Percentiles rank a stretch among this genome's conserved stretches.
These are phyloP conservation scores for Poecilobothrus nobilitatus DNA, from an alignment of 2,888 invertebrate genomes.

Conservation along the genomic window DNA sequence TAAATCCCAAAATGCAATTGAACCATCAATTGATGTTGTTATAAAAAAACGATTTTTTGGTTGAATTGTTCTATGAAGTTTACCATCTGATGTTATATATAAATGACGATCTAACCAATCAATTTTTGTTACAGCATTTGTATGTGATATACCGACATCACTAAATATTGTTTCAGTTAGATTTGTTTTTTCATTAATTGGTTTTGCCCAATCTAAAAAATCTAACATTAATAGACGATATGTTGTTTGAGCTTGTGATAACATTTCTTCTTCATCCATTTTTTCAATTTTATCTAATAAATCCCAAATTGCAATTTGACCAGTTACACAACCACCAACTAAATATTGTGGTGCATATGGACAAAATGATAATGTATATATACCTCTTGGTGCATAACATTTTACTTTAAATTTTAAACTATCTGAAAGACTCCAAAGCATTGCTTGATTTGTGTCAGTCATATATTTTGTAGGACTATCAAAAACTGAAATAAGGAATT, in stretches of 20 bases:
- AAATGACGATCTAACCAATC: conserved; percentile 60
- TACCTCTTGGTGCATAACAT: conserved; percentile 58
- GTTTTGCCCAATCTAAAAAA: conserved; percentile 62
- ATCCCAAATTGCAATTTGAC: conserved; percentile 65
- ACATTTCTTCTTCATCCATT: conserved; percentile 53
- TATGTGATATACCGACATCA: conserved; percentile 54
- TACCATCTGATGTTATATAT: conserved; percentile 53
- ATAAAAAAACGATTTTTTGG: conserved; percentile 53
- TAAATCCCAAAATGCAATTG: conserved; percentile 62
- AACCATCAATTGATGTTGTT: conserved; percentile 59
- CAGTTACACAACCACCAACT: conserved; percentile 63
- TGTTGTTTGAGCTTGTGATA: conserved; percentile 55
- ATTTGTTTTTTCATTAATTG: conserved; percentile 49
- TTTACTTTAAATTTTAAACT: conserved; percentile 60
- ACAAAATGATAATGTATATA: conserved; percentile 57
- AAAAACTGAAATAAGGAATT: too few species aligned
- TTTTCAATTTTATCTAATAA: conserved; percentile 54
- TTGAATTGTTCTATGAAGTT: conserved; percentile 42
- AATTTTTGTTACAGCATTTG: conserved; percentile 54
- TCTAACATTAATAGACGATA: conserved; percentile 54
- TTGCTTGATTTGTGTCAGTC: conserved; percentile 53
- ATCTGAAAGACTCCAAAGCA: conserved; percentile 68
- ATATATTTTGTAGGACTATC: neutral
- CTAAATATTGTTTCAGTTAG: conserved; percentile 56
- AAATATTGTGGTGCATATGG: conserved; percentile 60